These are phyloP conservation scores for Chymomyza caudatula DNA, from an alignment of 2,888 invertebrate species.

Conservation along the genomic window DNA sequence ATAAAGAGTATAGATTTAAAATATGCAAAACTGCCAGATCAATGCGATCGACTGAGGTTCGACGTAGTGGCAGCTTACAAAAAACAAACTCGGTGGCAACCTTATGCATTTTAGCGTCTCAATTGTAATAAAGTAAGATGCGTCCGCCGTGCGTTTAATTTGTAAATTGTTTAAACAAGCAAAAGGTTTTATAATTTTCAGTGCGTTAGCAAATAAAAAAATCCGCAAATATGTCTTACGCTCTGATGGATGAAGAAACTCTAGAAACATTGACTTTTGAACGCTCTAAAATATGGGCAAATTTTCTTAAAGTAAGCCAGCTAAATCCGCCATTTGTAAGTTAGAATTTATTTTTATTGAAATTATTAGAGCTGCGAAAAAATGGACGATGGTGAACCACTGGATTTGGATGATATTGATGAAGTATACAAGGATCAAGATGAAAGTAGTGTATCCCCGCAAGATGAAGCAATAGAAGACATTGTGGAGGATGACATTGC, in stretches of 20 bases:
- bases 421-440: constrained; percentile 29
- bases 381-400: constrained; percentile 28
- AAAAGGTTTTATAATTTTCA: not conserved
- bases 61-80: not conserved
- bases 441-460: not conserved
- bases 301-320: constrained; percentile 52
- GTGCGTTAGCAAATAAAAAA: not conserved
- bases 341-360: not conserved
- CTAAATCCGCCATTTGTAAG: not conserved
- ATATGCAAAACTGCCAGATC: no score
- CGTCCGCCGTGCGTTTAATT: not conserved
- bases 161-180: not conserved
- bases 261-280: constrained; percentile 59
- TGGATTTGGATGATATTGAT: constrained; percentile 23
- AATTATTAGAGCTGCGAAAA: constrained; percentile 22
- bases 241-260: constrained; percentile 40
- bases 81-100: not conserved
- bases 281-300: constrained; percentile 71
- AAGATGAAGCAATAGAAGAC: constrained; percentile 40
- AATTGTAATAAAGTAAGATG: not conserved
- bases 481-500: constrained; percentile 26
- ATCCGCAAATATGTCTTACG: constrained; percentile 30
- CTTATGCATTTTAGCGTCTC: not conserved
- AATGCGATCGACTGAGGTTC: not conserved
- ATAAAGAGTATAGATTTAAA: no score